Percentiles rank a stretch among this genome's conserved stretches.
phyloP scores from a whole-genome alignment of 2,113 vertebrate genomes.

The Lasiurus borealis region DNA sequence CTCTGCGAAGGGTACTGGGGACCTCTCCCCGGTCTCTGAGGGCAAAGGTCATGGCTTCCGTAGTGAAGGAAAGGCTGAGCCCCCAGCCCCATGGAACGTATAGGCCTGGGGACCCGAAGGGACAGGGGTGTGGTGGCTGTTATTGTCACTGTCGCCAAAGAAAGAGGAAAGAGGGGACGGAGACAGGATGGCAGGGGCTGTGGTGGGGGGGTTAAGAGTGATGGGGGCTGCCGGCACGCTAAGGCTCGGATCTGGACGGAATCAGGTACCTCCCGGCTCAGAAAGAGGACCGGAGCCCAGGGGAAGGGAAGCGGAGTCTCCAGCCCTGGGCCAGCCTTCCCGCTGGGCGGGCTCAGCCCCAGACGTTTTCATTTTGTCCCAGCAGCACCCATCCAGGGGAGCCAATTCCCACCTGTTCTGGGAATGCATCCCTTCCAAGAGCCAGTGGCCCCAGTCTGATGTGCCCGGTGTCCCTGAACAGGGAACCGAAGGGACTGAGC shows the following conservation, averaged over 20 bases:
- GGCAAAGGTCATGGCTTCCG: rapidly evolving
- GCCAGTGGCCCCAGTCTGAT: neutral
- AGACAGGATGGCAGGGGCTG: rapidly evolving
- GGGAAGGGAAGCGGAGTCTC: neutral
- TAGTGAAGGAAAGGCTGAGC: neutral
- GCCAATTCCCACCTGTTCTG: neutral
- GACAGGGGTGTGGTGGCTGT: rapidly evolving
- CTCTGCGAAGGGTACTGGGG: rapidly evolving
- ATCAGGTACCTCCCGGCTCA: rapidly evolving
- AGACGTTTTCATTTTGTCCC: neutral
- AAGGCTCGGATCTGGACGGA: neutral
- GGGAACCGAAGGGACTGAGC: neutral
- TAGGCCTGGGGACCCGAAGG: neutral
- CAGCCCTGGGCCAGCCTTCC: no score
- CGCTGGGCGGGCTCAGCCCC: neutral
- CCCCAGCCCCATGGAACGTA: neutral
- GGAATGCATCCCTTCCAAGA: no score
- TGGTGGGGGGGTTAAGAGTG: neutral
- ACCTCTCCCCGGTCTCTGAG: neutral
- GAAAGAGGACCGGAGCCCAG: neutral
- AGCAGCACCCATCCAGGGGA: rapidly evolving
- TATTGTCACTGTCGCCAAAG: neutral
- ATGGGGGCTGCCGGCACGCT: rapidly evolving
- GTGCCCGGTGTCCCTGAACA: neutral
- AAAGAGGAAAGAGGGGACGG: neutral